A percentile compares a stretch with the other conserved stretches of the same genome.
phyloP scores from a whole-genome alignment of 2,113 vertebrate species.

The Cranoglanis bouderius region DNA sequence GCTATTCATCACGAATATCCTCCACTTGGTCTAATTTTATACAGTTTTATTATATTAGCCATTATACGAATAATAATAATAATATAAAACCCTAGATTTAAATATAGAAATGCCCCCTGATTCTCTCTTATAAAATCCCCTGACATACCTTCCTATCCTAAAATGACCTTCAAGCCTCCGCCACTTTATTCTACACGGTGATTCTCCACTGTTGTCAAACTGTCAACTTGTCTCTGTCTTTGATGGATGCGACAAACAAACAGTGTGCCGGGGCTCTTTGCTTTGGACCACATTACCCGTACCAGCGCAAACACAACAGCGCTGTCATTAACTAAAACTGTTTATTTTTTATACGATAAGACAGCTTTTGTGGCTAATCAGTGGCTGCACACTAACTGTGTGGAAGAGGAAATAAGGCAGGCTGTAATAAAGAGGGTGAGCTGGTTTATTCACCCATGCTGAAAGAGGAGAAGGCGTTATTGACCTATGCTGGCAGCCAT shows the following conservation, averaged over 20 bases:
- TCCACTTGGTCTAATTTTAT: neutral
- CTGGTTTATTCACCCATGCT: slow-evolving; percentile 94
- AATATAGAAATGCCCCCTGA: neutral
- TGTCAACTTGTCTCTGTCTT: slow-evolving; percentile 64
- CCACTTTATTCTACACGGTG: slow-evolving; percentile 31
- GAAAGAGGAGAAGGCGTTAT: slow-evolving; percentile 90
- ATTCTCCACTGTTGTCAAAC: slow-evolving; percentile 54
- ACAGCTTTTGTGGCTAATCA: slow-evolving; percentile 96
- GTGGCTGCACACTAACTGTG: slow-evolving; percentile 86
- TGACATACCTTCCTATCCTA: neutral
- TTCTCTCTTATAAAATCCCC: neutral
- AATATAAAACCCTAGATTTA: neutral
- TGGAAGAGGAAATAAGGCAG: slow-evolving; percentile 75
- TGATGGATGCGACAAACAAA: slow-evolving; percentile 72
- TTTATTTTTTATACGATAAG: slow-evolving; percentile 87
- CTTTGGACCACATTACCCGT: slow-evolving; percentile 70
- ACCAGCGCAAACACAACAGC: slow-evolving; percentile 69
- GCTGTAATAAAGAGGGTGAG: slow-evolving; percentile 77
- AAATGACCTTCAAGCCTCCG: slow-evolving; percentile 48
- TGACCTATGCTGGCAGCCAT: slow-evolving; percentile 98
- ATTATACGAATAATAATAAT: neutral
- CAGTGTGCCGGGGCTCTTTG: slow-evolving; percentile 66
- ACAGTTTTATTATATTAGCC: neutral
- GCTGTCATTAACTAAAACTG: slow-evolving; percentile 76
- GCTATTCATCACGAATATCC: neutral